Evolutionary conservation across 2,797 vertebrate species (phyloP).

Genomic region (Scyliorhinus canicula): DNA sequence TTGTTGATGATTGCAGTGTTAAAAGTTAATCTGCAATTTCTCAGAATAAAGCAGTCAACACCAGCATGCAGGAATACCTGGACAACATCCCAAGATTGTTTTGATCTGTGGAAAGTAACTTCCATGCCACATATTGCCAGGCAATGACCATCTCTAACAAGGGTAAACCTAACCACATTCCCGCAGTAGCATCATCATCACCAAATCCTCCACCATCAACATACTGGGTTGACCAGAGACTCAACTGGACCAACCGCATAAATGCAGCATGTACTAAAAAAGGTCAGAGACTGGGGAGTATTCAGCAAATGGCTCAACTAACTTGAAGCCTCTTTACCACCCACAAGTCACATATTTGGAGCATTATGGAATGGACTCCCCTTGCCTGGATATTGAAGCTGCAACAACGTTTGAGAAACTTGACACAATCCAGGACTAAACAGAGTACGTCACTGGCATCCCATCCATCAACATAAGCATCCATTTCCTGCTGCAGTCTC

Average conservation of each 20-base stretch:
- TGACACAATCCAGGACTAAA: background rate
- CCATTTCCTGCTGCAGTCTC: too few relatives aligned
- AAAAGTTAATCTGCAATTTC: background rate
- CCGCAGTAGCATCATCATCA: too few relatives aligned
- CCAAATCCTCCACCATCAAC: too few relatives aligned
- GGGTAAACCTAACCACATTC: too few relatives aligned
- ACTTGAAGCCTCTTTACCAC: background rate
- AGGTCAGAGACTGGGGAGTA: background rate
- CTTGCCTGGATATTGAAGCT: background rate
- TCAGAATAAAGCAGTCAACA: background rate
- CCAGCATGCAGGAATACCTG: too few relatives aligned
- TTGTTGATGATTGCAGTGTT: background rate
- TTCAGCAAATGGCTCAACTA: too few relatives aligned
- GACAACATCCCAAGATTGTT: too few relatives aligned
- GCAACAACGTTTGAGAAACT: background rate
- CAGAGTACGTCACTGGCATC: background rate
- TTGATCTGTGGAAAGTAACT: too few relatives aligned
- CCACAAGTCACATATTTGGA: background rate
- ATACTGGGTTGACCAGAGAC: too few relatives aligned
- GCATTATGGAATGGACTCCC: background rate
- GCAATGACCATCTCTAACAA: too few relatives aligned
- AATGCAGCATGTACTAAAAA: background rate
- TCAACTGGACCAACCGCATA: too few relatives aligned
- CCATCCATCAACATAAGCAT: background rate
- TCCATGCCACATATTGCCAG: too few relatives aligned